phyloP scores from a whole-genome alignment of 1,140 invertebrate genomes.

The Ectropis grisescens region DNA sequence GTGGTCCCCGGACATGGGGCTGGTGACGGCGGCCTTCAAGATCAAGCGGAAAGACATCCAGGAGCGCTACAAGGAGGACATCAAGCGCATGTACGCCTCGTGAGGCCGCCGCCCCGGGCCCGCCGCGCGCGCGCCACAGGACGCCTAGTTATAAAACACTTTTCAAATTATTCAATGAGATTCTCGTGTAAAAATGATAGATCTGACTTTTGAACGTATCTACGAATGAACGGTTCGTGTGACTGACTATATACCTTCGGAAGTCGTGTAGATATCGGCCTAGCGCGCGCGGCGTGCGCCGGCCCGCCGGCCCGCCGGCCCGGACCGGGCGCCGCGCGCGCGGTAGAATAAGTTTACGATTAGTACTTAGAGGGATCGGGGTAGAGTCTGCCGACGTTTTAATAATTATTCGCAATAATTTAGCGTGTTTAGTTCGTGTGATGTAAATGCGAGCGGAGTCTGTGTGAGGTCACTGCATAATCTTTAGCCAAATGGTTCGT shows the following conservation, averaged over 20 bases:
- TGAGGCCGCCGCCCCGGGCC: conserved; percentile 68
- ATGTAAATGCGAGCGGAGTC: conserved; percentile 4
- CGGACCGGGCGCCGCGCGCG: too few species aligned
- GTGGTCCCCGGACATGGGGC: conserved; percentile 96
- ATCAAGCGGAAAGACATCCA: conserved; percentile 96
- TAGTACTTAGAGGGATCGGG: conserved; percentile 53
- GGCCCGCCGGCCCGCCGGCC: too few species aligned
- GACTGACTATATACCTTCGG: not conserved
- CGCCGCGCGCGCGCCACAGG: too few species aligned
- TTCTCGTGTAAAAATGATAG: conserved; percentile 3
- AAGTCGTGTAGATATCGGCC: conserved; percentile 23
- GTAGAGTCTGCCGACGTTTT: conserved; percentile 23
- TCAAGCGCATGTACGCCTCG: conserved; percentile 93
- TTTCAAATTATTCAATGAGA: too few species aligned
- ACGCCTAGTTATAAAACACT: too few species aligned
- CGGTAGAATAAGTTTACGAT: conserved; percentile 36
- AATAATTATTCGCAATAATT: conserved; percentile 33
- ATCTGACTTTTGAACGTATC: conserved; percentile 1
- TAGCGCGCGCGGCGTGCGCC: conserved; percentile 14
- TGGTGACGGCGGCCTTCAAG: conserved; percentile 98
- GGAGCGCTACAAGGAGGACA: conserved; percentile 90
- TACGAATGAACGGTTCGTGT: too few species aligned
- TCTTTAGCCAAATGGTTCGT: conserved; percentile 22
- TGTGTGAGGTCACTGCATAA: conserved; percentile 11
- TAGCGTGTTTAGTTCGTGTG: conserved; percentile 12